phyloP scores from a whole-genome alignment of 2,888 invertebrate genomes.

The Molorchus minor region DNA sequence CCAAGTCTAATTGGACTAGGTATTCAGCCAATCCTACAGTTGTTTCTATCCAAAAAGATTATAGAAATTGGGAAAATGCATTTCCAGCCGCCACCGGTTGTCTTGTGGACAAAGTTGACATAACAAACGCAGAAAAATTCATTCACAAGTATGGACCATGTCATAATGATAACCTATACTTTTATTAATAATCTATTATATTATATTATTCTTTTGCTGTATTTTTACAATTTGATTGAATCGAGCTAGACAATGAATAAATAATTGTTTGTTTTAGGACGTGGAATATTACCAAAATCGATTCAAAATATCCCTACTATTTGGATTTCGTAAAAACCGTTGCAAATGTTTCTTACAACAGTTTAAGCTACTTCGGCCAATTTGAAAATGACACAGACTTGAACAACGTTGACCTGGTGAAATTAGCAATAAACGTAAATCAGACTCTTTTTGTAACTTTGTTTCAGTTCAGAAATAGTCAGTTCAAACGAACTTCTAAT shows the following conservation, averaged over 20 bases:
- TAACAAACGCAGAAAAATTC: slow-evolving; percentile 52
- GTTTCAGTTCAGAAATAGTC: too few species aligned
- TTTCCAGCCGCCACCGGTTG: slow-evolving; percentile 70
- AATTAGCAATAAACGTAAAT: slow-evolving; percentile 65
- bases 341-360: slow-evolving; percentile 62
- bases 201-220: neutral
- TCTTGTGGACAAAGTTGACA: slow-evolving; percentile 60
- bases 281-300: slow-evolving; percentile 61
- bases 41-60: slow-evolving; percentile 71
- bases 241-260: neutral
- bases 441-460: too few species aligned
- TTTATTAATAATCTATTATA: slow-evolving; percentile 5
- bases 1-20: slow-evolving; percentile 66
- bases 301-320: slow-evolving; percentile 63
- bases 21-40: slow-evolving; percentile 71
- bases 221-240: neutral
- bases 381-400: slow-evolving; percentile 62
- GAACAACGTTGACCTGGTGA: slow-evolving; percentile 60
- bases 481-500: too few species aligned
- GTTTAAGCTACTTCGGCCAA: slow-evolving; percentile 58
- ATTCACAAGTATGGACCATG: slow-evolving; percentile 60
- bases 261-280: slow-evolving; percentile 44
- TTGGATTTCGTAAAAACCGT: slow-evolving; percentile 62
- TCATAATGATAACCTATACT: neutral
- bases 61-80: slow-evolving; percentile 68